A percentile compares a stretch with the other conserved stretches of the same genome.
phyloP scores from a whole-genome alignment of 2,888 invertebrate species.

The Keiferia lycopersicella region DNA sequence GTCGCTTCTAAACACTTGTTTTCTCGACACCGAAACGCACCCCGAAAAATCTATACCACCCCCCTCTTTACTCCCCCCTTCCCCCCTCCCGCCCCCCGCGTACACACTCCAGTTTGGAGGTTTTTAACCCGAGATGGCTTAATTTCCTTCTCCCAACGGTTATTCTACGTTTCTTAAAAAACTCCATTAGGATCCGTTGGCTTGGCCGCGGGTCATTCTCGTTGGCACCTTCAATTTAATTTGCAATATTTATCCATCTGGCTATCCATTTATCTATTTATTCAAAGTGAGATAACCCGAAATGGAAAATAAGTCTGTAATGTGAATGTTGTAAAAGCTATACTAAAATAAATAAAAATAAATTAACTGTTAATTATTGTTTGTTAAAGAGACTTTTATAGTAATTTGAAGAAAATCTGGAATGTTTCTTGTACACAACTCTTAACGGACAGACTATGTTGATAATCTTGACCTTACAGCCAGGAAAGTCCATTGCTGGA shows the following conservation, averaged over 20 bases:
- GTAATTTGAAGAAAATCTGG: no score
- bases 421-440: no score
- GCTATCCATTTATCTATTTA: no score
- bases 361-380: no score
- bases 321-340: no score
- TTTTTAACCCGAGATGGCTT: slow-evolving; percentile 77
- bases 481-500: no score
- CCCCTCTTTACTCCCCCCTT: slow-evolving; percentile 39
- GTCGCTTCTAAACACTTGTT: slow-evolving; percentile 62
- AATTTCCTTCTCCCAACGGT: slow-evolving; percentile 68
- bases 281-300: no score
- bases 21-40: slow-evolving; percentile 55
- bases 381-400: no score
- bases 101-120: slow-evolving; percentile 52
- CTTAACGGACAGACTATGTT: no score
- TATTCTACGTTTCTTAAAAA: slow-evolving; percentile 64
- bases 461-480: no score
- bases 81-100: slow-evolving; percentile 30
- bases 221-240: neutral
- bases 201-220: slow-evolving; percentile 36
- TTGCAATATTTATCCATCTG: neutral
- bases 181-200: slow-evolving; percentile 61
- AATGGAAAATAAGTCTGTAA: no score
- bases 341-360: no score
- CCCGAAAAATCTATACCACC: slow-evolving; percentile 66